Conservation (phyloP, 2,888 invertebrate genomes). For the Drosophila sordidula region DNA sequence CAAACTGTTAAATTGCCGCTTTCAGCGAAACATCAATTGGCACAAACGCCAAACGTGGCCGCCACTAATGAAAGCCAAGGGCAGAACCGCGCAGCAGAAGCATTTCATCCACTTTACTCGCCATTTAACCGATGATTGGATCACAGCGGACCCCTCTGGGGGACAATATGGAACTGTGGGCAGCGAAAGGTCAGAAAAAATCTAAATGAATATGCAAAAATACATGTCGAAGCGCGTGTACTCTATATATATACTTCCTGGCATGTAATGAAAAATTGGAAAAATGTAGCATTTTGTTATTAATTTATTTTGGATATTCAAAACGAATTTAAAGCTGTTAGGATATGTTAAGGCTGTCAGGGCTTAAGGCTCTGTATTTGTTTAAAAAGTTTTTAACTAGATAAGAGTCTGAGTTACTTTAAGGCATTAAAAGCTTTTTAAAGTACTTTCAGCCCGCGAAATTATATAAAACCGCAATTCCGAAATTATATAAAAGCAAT, state of each 20-base stretch:
- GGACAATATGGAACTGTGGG: constrained; percentile 31
- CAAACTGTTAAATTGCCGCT: constrained; percentile 70
- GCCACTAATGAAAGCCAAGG: constrained; percentile 69
- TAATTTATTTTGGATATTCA: neutral
- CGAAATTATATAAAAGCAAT: too few relatives aligned
- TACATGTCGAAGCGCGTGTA: neutral
- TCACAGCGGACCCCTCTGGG: constrained; percentile 46
- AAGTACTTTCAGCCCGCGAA: too few relatives aligned
- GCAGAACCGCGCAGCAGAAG: constrained; percentile 18
- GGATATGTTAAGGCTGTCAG: too few relatives aligned
- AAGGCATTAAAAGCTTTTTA: too few relatives aligned
- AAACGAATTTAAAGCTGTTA: too few relatives aligned
- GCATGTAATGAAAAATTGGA: too few relatives aligned
- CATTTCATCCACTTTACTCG: constrained; percentile 66
- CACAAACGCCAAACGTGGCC: constrained; percentile 36
- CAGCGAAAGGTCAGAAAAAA: constrained; percentile 41
- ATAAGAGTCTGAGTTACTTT: too few relatives aligned
- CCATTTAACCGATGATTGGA: constrained; percentile 80
- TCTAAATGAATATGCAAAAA: constrained; percentile 11
- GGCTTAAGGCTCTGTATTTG: too few relatives aligned
- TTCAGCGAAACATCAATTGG: constrained; percentile 65
- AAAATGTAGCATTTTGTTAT: too few relatives aligned
- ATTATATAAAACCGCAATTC: too few relatives aligned
- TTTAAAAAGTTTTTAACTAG: too few relatives aligned
- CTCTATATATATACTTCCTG: constrained; percentile 6